Evolutionary conservation across 2,888 invertebrate genomes (phyloP).

Genomic region (Ophioninae sp.): DNA sequence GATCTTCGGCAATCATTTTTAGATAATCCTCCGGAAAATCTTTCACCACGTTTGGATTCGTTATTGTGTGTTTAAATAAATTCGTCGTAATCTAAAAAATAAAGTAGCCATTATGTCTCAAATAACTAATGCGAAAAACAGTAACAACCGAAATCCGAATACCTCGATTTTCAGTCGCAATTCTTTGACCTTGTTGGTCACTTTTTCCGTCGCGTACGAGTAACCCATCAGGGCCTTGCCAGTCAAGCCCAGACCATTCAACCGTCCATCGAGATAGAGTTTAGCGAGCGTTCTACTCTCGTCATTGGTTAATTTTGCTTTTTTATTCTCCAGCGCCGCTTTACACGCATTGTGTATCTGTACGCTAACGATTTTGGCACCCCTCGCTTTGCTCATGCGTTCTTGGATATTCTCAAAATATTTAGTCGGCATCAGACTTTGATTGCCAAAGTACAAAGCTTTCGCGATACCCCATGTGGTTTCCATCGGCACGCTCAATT

Average conservation of each 20-base stretch:
- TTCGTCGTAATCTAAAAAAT: conserved; percentile 83
- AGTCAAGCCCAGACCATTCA: conserved; percentile 89
- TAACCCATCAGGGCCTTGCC: neutral
- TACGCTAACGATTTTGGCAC: conserved; percentile 87
- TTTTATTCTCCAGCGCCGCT: conserved; percentile 82
- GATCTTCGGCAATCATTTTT: conserved; percentile 85
- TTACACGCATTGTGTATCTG: conserved; percentile 87
- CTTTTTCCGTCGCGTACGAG: neutral
- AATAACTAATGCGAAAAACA: neutral
- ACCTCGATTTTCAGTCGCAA: conserved; percentile 87
- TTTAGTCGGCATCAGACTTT: conserved; percentile 89
- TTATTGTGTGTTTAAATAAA: conserved; percentile 86
- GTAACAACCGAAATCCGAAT: conserved; percentile 48
- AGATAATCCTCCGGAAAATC: conserved; percentile 89
- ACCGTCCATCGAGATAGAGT: conserved; percentile 89
- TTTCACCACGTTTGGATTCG: conserved; percentile 85
- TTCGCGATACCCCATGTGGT: conserved; percentile 94
- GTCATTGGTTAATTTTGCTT: conserved; percentile 82
- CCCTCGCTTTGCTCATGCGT: conserved; percentile 88
- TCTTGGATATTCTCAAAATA: conserved; percentile 90
- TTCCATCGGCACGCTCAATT: conserved; percentile 87
- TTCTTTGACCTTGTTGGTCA: conserved; percentile 82
- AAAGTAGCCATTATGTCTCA: neutral
- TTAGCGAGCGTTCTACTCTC: conserved; percentile 89
- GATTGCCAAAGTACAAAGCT: conserved; percentile 90